Conservation (phyloP, 2,888 invertebrate genomes). For the Drosophila picticornis region DNA sequence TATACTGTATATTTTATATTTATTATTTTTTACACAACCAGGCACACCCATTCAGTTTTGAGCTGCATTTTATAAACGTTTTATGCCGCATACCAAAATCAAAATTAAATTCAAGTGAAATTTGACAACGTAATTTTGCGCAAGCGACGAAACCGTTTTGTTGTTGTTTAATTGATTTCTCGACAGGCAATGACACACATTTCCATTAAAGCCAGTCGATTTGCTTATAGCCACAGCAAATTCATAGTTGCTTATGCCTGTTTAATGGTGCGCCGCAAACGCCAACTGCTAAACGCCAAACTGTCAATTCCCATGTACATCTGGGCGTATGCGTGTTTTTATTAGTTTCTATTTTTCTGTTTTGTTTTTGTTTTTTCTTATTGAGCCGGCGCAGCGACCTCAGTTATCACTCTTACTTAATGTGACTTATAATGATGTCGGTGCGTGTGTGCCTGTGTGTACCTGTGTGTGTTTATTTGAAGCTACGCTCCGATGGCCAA, state of each 20-base stretch:
- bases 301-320: conserved; percentile 52
- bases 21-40: neutral
- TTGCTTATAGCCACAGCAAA: conserved; percentile 34
- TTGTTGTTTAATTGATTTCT: conserved; percentile 76
- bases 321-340: conserved; percentile 75
- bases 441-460: conserved; percentile 3
- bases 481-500: conserved; percentile 65
- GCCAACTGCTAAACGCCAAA: conserved; percentile 26
- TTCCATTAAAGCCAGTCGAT: conserved; percentile 66
- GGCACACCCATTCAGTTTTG: conserved; percentile 42
- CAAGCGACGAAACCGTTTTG: conserved; percentile 41
- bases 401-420: conserved; percentile 82
- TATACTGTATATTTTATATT: conserved; percentile 27
- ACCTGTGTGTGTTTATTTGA: conserved; percentile 21
- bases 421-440: conserved; percentile 75
- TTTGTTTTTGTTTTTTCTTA: conserved; percentile 16
- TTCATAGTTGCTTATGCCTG: conserved; percentile 62
- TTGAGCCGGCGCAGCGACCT: conserved; percentile 64
- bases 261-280: conserved; percentile 46
- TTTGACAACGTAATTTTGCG: conserved; percentile 80
- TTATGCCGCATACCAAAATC: conserved; percentile 66
- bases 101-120: conserved; percentile 57
- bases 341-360: conserved; percentile 3
- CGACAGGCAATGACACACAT: conserved; percentile 81
- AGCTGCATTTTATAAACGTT: conserved; percentile 53